These are phyloP conservation scores for Trichogramma pretiosum DNA, from an alignment of 1,140 invertebrate genomes.

Conservation along the genomic window DNA sequence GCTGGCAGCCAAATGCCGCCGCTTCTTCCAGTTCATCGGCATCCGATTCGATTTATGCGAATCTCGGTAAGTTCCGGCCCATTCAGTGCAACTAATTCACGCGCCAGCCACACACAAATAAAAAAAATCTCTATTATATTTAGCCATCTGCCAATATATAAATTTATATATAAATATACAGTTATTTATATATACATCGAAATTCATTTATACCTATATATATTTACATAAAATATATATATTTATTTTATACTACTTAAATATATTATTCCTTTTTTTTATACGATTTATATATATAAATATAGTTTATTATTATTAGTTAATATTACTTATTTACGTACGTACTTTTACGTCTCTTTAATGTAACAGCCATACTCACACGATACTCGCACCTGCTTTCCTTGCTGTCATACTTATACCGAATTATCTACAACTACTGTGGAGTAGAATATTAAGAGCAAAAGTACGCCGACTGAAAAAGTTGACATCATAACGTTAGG, in stretches of 20 bases:
- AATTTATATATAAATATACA: conserved; percentile 6
- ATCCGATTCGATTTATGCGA: conserved; percentile 66
- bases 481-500: too few species aligned
- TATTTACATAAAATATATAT: too few species aligned
- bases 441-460: too few species aligned
- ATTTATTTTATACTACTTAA: conserved; percentile 11
- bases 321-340: conserved; percentile 3
- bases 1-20: conserved; percentile 37
- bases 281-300: background rate
- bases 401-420: too few species aligned
- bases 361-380: conserved; percentile 43
- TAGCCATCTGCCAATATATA: conserved; percentile 18
- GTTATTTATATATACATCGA: conserved; percentile 9
- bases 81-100: conserved; percentile 44
- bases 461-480: too few species aligned
- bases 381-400: conserved; percentile 37
- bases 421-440: too few species aligned
- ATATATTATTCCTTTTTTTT: background rate
- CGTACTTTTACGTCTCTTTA: conserved; percentile 21
- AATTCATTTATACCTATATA: background rate
- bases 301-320: too few species aligned
- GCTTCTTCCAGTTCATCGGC: conserved; percentile 41
- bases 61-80: conserved; percentile 58
- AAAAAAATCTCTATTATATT: conserved; percentile 16
- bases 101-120: conserved; percentile 16